phyloP scores from a whole-genome alignment of 2,113 vertebrate genomes.

The Petromus typicus region DNA sequence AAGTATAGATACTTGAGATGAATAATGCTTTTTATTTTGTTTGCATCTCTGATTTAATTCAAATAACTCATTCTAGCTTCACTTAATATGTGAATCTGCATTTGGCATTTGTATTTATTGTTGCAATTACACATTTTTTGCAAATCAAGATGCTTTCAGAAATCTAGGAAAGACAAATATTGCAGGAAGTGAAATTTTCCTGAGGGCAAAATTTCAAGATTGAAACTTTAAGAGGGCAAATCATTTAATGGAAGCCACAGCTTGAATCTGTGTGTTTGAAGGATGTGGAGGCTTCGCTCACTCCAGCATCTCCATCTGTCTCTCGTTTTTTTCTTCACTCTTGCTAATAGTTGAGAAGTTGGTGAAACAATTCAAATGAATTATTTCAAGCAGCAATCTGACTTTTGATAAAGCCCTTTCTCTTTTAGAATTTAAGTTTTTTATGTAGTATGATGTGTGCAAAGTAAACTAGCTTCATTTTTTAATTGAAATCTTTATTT shows the following conservation, averaged over 20 bases:
- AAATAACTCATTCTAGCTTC: neutral
- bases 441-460: neutral
- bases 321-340: neutral
- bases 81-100: neutral
- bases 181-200: neutral
- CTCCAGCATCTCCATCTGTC: neutral
- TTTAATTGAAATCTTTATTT: too few species aligned
- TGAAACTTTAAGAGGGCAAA: neutral
- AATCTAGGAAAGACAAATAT: neutral
- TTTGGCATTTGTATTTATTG: neutral
- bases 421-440: neutral
- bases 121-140: constrained; percentile 30
- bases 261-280: neutral
- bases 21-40: neutral
- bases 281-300: neutral
- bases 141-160: neutral
- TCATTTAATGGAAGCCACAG: neutral
- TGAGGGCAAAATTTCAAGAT: neutral
- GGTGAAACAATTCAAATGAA: neutral
- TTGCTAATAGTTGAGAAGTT: neutral
- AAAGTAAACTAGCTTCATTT: neutral
- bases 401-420: neutral
- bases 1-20: neutral
- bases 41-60: neutral
- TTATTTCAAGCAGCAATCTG: neutral